Evolutionary conservation across 1,140 invertebrate genomes (phyloP), one percentile per base, ranked within the genome.

Genomic region (Leucophenga varia): DNA sequence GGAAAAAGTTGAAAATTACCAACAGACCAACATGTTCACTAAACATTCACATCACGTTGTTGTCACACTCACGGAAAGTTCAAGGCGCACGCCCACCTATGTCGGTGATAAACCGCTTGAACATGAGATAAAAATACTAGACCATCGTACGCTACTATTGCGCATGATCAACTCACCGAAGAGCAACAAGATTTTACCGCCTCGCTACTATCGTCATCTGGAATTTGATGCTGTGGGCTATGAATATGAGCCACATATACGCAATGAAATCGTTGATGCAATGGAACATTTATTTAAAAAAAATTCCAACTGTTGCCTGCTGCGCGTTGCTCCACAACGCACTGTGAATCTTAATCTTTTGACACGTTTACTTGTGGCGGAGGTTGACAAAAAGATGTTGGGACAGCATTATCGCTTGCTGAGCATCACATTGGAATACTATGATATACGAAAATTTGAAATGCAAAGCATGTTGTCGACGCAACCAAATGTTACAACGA

Each of bases 371-470:
- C 32, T 70, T 3, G 57, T 70, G 9, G 47, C 37, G 3, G 54
- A 67, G 10, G 46, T 70, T 13, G 67, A 70, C 10, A 70, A 56
- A 13, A 10, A 43, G 1, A 28, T 70, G 40, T 16, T 30, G 10
- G 19, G 28, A 3, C 3, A 56, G 16, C 49, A 49, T 2, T 52
- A 32, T 12, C 59, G 53, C 1, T 16, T 70, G 0, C 40, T 43
- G 8, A 10, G n/a, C 14, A 53, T 70, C 9, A 56, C 48, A 32
- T 41, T 70, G 14, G 54, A 65, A 20, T 70, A 65, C 31, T 59
- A 50, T 17, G 65, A 70, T 47, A 37, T 70, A 30, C 53, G 61
- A 2, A 70, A 71, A 17, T 70, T 67, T 19, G 61, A 70, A 19
- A 55, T 70, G 54, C 18, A 67, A 2, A 70, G 67, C 18, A 46